Percentiles rank a stretch among this genome's conserved stretches.
phyloP scores from a whole-genome alignment of 2,797 vertebrate species.

The Coluber constrictor region DNA sequence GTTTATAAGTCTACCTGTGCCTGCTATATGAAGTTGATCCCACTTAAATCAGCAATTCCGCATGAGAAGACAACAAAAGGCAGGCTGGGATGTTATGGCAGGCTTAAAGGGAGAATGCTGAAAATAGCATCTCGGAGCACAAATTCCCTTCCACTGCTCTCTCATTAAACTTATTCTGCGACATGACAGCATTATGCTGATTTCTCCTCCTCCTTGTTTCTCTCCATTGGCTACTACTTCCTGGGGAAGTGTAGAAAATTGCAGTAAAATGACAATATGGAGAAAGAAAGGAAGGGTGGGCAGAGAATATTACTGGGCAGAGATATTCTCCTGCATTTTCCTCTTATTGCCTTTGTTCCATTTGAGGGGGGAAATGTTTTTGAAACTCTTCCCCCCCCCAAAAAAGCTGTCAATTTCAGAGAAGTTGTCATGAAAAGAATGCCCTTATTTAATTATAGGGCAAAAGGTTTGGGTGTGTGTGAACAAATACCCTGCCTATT shows the following conservation, averaged over 20 bases:
- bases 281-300: background rate
- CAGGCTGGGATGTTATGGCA: constrained; percentile 20
- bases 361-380: background rate
- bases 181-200: background rate
- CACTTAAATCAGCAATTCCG: background rate
- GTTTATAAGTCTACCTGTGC: constrained; percentile 23
- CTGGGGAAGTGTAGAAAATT: background rate
- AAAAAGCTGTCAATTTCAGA: background rate
- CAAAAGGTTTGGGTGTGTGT: background rate
- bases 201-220: background rate
- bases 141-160: background rate
- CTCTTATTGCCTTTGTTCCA: background rate
- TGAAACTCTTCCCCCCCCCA: background rate
- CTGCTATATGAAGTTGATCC: background rate
- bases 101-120: background rate
- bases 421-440: background rate
- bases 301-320: background rate
- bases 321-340: background rate
- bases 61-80: constrained; percentile 4
- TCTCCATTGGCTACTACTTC: background rate
- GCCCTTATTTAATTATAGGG: background rate
- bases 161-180: background rate
- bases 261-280: background rate
- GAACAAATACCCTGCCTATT: background rate
- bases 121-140: background rate